Base-by-base conservation (phyloP, 2,888 invertebrate species). In the Scrobipalpa costella region DNA sequence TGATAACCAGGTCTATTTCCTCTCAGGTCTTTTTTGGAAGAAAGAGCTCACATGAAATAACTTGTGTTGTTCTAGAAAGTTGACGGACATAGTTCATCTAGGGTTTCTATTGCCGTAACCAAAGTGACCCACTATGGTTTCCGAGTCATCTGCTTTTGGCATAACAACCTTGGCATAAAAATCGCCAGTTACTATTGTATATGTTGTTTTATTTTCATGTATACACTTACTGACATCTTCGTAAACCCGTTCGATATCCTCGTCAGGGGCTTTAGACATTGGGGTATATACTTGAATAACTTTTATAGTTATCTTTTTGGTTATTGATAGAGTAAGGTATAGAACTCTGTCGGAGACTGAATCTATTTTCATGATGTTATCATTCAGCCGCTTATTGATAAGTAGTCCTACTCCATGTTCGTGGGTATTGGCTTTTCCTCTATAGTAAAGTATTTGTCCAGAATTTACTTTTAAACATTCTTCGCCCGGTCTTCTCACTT, bases 121-220 rank as follows among this genome's bases (percentile, higher is more conserved):
- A 47, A 52, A 27, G 2, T 52, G n/a, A 9, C 52, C 52, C 13
- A 27, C 9, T 7, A 52, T 8, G 19, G 27, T 21, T 52, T 52
- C 21, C 2, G 27, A 21, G 21, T 21, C 52, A 52, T 27, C 52
- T 11, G 1, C 3, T 52, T 52, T 21, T 21, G n/a, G n/a, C n/a
- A n/a, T n/a, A n/a, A n/a, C n/a, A n/a, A n/a, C n/a, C 17, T 52
- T 21, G 15, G 52, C 52, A 17, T 52, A 21, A 27, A 52, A 52
- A 17, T 27, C 52, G 8, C 52, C 52, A 21, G 27, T 52, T 8
- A 52, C 6, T 5, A 52, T 21, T 21, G 52, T 52, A 15, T 47
- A 47, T 15, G 47, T 47, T 3, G n/a, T 47, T 15, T 47, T 15
- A 17, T 50, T 50, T n/a, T 50, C n/a, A 5, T 17, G 17, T n/a